These are phyloP conservation scores for Morelia viridis DNA, from an alignment of 2,797 vertebrate species.

Conservation along the genomic window DNA sequence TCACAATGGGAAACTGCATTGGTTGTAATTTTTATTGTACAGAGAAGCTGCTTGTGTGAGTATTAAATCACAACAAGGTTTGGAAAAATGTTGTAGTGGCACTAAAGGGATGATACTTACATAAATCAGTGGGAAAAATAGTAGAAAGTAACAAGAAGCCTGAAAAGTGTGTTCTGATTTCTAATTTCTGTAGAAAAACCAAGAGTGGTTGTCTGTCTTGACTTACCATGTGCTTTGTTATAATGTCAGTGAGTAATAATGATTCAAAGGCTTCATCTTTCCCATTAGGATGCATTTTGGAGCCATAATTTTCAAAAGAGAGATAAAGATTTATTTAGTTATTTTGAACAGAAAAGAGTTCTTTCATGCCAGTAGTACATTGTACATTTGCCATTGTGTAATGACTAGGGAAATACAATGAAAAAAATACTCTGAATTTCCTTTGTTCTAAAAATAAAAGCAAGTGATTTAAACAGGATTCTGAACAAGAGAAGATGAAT, in stretches of 20 bases:
- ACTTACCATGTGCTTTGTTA: neutral
- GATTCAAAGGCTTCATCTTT: neutral
- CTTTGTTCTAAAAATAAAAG: slow-evolving; percentile 13
- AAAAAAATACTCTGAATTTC: neutral
- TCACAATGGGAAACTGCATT: neutral
- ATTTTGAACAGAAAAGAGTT: rapidly evolving
- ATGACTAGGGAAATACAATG: neutral
- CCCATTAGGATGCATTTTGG: neutral
- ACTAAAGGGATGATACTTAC: neutral
- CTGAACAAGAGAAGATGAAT: neutral
- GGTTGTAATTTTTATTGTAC: neutral
- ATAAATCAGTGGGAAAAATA: neutral
- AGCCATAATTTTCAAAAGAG: neutral
- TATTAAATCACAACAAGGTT: neutral
- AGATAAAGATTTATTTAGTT: neutral
- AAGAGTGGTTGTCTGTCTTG: neutral
- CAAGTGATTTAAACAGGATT: neutral
- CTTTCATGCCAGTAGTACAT: neutral
- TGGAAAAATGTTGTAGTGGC: neutral
- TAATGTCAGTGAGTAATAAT: neutral
- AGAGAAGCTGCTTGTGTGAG: neutral
- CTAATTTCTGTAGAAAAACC: neutral
- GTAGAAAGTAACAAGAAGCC: neutral
- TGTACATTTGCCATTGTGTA: no score
- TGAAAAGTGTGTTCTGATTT: neutral